phyloP scores from a whole-genome alignment of 1,140 invertebrate genomes.

The Hermetia illucens region DNA sequence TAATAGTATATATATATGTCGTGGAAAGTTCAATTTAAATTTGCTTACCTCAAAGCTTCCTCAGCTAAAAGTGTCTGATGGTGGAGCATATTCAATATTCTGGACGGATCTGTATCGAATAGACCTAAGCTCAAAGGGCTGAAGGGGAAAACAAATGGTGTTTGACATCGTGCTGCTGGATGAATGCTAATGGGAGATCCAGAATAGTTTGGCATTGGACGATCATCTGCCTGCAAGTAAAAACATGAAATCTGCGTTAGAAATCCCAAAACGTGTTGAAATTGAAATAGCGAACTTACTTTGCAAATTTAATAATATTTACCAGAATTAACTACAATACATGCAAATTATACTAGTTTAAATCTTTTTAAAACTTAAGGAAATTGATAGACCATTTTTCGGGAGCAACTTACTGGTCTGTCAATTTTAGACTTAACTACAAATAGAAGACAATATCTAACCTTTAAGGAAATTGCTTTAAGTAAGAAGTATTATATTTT shows the following conservation, averaged over 20 bases:
- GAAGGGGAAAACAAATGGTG: conserved; percentile 28
- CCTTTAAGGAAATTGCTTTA: no score
- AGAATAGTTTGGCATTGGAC: conserved; percentile 8
- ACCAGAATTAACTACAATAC: background rate
- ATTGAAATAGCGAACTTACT: conserved; percentile 1
- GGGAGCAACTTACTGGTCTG: no score
- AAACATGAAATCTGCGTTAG: no score
- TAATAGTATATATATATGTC: no score
- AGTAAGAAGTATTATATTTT: no score
- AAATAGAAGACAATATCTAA: no score
- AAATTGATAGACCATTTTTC: no score
- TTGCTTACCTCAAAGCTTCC: conserved; percentile 28
- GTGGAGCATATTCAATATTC: conserved; percentile 27
- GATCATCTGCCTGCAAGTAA: background rate
- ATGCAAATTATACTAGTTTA: no score
- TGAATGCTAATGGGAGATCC: conserved; percentile 15
- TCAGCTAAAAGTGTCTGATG: conserved; percentile 30
- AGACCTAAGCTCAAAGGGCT: conserved; percentile 24
- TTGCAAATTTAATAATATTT: background rate
- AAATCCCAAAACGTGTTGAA: background rate
- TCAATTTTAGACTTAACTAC: no score
- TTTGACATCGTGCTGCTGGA: conserved; percentile 17
- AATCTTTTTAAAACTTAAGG: no score
- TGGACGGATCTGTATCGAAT: conserved; percentile 31
- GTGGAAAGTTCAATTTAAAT: no score